Evolutionary conservation across 2,797 vertebrate species (phyloP), one percentile per base, ranked within the genome.

Genomic region (Cyprinodon diabolis): DNA sequence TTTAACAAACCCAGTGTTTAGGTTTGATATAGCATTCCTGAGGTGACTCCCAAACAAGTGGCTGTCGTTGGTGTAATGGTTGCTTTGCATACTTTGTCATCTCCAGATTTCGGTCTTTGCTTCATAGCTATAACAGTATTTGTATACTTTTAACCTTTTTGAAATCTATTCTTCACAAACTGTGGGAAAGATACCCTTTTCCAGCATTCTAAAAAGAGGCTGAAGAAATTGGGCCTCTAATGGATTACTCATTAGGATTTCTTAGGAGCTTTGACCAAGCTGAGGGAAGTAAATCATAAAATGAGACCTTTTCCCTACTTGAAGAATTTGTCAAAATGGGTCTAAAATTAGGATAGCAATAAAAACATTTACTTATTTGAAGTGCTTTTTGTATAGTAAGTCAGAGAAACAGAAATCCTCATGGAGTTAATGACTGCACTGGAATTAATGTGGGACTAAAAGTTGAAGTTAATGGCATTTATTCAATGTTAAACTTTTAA

Each of bases 401-500:
- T 58, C 15, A 17, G 30, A 60, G 15, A 60, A 37, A 19, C 1
- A 4, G 35, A 60, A 37, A 5, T 19, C 57, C 3, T 10, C 25
- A 5, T 35, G 57, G 57, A 35, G 6, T 58, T 58, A 35, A 58
- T 58, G 14, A 35, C 2, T 58, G 25, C 25, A 17, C 13, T 14
- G 35, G 56, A 35, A 58, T 10, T 3, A 5, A 58, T 8, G 1
- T 35, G 15, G 57, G 25, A 58, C 25, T 62, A 40, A 37, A 52
- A 19, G 8, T 52, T 52, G 7, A 52, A 52, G 52, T 8, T 54
- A 19, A 74, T 1, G 3, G 10, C 62, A 47, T 63, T 30, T 81
- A 63, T 51, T 71, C 47, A 21, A 25, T 35, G 40, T 43, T 65
- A 30, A 89, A 76, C 80, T 83, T 82, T 72, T 66, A 63, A 71